A percentile compares a stretch with the other conserved stretches of the same genome.
phyloP scores from a whole-genome alignment of 2,113 vertebrate species.

The human region DNA sequence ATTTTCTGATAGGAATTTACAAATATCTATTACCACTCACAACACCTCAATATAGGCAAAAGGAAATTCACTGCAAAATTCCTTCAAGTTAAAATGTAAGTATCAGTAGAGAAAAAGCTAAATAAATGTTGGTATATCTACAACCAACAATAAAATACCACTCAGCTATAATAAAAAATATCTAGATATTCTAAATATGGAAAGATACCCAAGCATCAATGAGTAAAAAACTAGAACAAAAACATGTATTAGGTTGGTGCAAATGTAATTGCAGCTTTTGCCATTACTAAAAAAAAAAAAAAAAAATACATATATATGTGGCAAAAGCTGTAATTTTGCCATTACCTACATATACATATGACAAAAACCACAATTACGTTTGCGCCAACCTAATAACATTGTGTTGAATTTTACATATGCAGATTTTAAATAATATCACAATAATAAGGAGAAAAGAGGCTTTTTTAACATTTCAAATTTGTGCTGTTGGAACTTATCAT shows the following conservation, averaged over 20 bases:
- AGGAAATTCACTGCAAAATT: not conserved
- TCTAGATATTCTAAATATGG: not conserved
- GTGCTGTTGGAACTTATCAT: not conserved
- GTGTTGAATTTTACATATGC: not conserved
- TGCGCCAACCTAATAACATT: no score
- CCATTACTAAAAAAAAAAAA: no score
- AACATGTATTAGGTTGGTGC: no score
- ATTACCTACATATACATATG: no score
- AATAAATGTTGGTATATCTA: not conserved
- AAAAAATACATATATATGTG: no score
- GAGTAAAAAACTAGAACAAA: not conserved
- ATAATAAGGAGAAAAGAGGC: not conserved
- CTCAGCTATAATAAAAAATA: not conserved
- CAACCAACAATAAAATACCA: not conserved
- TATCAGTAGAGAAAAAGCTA: not conserved
- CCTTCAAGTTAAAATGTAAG: not conserved
- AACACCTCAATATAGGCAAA: not conserved
- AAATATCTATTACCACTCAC: not conserved
- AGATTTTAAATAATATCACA: not conserved
- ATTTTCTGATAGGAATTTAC: not conserved
- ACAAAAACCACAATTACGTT: no score
- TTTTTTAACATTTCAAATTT: not conserved
- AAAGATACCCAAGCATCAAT: not conserved
- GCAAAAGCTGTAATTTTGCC: no score
- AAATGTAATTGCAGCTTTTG: no score